Evolutionary conservation across 2,888 invertebrate genomes (phyloP).

Genomic region (Fabriciana adippe): DNA sequence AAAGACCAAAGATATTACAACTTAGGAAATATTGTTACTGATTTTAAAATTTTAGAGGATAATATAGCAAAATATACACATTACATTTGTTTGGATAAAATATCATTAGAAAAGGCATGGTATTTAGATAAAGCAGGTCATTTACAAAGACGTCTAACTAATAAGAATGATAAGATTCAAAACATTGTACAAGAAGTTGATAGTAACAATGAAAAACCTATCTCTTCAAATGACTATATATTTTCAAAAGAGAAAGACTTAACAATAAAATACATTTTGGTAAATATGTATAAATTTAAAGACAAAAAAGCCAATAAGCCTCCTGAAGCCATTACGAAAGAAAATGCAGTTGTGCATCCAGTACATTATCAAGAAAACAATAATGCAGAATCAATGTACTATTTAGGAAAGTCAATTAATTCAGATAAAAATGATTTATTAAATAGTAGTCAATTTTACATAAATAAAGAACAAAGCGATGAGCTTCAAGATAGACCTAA

Average conservation of each 20-base stretch:
- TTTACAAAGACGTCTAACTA: not conserved
- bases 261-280: slow-evolving; percentile 16
- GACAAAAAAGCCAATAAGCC: not conserved
- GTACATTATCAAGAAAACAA: not conserved
- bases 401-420: not conserved
- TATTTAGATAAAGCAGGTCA: slow-evolving; percentile 1
- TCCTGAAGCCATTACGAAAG: not conserved
- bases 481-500: too few species aligned
- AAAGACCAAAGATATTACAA: slow-evolving; percentile 11
- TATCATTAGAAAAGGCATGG: slow-evolving; percentile 2
- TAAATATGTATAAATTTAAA: slow-evolving; percentile 13
- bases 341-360: not conserved
- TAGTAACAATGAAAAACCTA: not conserved
- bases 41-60: slow-evolving; percentile 12
- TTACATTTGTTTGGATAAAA: slow-evolving; percentile 24
- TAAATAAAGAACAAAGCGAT: too few species aligned
- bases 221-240: slow-evolving; percentile 14
- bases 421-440: not conserved
- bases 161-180: not conserved
- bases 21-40: slow-evolving; percentile 26
- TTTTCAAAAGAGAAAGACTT: slow-evolving; percentile 20
- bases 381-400: not conserved
- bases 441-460: not conserved
- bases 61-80: slow-evolving; percentile 23
- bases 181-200: not conserved